Evolutionary conservation across 2,113 vertebrate genomes (phyloP).

Genomic region (Mesitornis unicolor): DNA sequence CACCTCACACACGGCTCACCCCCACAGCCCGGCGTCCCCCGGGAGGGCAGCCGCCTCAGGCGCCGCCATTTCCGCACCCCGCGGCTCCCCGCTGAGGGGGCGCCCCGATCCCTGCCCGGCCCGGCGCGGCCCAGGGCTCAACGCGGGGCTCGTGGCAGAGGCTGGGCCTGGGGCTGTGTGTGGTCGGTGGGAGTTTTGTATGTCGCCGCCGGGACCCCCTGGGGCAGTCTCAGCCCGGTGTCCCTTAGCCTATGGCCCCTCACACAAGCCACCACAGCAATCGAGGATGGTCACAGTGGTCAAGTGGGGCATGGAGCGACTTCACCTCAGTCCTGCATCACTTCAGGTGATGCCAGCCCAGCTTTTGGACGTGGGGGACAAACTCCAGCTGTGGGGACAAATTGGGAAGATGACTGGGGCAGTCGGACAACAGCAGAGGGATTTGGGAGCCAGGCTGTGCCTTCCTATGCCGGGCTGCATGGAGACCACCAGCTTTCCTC

Average conservation of each 20-base stretch:
- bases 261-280: not conserved
- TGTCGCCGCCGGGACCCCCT: not conserved
- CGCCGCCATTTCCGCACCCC: not conserved
- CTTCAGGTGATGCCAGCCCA: accelerated
- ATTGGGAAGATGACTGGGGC: no score
- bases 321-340: not conserved
- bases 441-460: accelerated
- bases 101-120: not conserved
- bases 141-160: not conserved
- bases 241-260: not conserved
- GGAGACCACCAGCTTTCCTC: not conserved
- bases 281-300: not conserved
- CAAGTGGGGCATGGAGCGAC: accelerated
- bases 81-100: not conserved
- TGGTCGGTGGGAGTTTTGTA: not conserved
- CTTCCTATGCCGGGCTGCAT: accelerated
- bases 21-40: not conserved
- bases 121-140: not conserved
- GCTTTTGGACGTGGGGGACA: not conserved
- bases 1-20: not conserved
- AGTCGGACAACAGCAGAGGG: no score
- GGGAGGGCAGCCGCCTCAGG: not conserved
- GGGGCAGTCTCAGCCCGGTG: not conserved
- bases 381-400: not conserved
- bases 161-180: not conserved